A percentile compares a stretch with the other conserved stretches of the same genome.
These are phyloP conservation scores for Oreotragus oreotragus DNA, from an alignment of 2,113 vertebrate genomes.

Conservation along the genomic window DNA sequence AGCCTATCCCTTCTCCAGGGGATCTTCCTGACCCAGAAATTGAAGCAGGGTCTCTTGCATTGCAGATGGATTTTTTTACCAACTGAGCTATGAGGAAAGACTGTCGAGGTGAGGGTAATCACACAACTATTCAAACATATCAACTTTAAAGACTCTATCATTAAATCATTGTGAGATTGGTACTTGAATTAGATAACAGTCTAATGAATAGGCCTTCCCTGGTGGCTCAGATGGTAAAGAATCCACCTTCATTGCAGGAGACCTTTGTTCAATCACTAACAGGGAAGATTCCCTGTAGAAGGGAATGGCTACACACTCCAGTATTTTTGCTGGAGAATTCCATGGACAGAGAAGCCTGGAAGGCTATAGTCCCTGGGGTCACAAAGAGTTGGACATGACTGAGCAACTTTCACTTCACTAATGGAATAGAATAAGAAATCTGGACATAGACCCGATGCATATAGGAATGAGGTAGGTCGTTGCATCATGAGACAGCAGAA, in stretches of 20 bases:
- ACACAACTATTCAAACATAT: neutral
- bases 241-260: neutral
- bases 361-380: neutral
- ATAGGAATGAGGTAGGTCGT: neutral
- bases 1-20: neutral
- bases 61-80: neutral
- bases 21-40: fast-evolving
- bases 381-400: fast-evolving
- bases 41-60: neutral
- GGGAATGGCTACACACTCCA: neutral
- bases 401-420: neutral
- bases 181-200: neutral
- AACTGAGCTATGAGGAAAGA: neutral
- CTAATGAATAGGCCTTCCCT: neutral
- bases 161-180: neutral
- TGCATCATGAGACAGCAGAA: neutral
- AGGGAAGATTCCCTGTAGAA: neutral
- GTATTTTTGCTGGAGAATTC: neutral
- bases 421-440: neutral
- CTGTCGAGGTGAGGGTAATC: neutral
- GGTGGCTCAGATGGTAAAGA: neutral
- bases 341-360: neutral
- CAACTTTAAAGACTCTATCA: neutral
- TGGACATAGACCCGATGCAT: neutral
- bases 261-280: neutral